These are phyloP conservation scores for Mastomys natalensis DNA, from an alignment of 2,113 vertebrate genomes.

Conservation along the genomic window DNA sequence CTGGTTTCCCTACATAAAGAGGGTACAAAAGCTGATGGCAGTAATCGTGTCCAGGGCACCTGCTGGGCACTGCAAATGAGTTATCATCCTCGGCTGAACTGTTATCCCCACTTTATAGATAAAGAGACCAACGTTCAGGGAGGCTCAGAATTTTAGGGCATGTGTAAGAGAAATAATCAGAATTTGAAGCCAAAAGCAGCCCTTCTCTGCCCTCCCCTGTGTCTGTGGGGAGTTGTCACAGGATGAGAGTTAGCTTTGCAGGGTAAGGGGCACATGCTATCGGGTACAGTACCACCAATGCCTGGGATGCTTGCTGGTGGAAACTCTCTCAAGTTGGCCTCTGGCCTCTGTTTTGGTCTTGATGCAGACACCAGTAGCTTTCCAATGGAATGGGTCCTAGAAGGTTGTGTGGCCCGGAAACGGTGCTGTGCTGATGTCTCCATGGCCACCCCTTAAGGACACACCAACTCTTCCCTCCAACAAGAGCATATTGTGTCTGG, in stretches of 20 bases:
- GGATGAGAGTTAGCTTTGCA: background rate
- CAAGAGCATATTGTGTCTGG: constrained; percentile 83
- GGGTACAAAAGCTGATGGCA: background rate
- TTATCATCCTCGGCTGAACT: background rate
- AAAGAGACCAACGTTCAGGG: background rate
- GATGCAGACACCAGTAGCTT: background rate
- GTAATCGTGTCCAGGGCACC: background rate
- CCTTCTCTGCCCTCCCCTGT: background rate
- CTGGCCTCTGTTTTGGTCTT: background rate
- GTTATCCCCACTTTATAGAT: background rate
- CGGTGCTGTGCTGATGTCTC: rapidly evolving
- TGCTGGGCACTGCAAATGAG: background rate
- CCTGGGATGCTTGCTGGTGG: background rate
- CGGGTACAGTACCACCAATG: background rate
- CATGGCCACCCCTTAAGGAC: background rate
- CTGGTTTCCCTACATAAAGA: background rate
- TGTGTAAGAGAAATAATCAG: background rate
- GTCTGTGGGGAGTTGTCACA: background rate
- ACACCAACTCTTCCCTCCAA: constrained; percentile 74
- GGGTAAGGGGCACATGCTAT: rapidly evolving
- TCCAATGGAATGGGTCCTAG: background rate
- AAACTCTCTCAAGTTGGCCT: background rate
- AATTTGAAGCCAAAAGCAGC: background rate
- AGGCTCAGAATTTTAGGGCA: background rate
- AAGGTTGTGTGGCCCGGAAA: constrained; percentile 64